Evolutionary conservation across 2,888 invertebrate genomes (phyloP), one percentile per base, ranked within the genome.

Genomic region (Plebejus anna): DNA sequence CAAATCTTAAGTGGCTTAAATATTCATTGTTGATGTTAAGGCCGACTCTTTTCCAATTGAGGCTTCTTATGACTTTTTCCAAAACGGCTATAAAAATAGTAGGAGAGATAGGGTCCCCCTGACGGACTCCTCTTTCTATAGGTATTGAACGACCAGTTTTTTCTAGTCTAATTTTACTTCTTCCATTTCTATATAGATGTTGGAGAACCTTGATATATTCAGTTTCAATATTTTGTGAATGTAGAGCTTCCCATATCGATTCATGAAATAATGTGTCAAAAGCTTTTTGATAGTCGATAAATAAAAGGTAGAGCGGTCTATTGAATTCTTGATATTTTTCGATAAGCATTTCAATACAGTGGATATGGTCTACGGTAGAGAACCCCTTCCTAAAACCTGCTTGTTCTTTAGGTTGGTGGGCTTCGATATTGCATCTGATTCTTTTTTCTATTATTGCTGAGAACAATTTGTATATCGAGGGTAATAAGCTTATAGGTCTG

Each of bases 291-390:
- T 57, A 57, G 5, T 57, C 16, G n/a, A 57, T 57, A n/a, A 76
- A 76, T 59, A 51, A 38, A 32, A 76, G 16, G 22, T 76, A 71
- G 70, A 76, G 76, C 38, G 76, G 76, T 57, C 51, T 71, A 38
- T 42, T 71, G 84, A 76, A 71, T 11, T 76, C 76, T 57, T 57
- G 38, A 72, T 77, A 72, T 47, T 77, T 77, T 4, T 75, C 75
- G 7, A 75, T 71, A 6, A 77, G n/a, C 51, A 75, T 16, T 61
- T 77, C 75, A 13, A 77, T 32, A 16, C 71, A 38, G 28, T 77
- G 75, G 16, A 75, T 47, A 47, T 47, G 47, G 36, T 38, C 9
- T 47, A 47, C 47, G 9, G 47, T 47, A 47, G 36, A 38, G 36
- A 38, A 4, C 36, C 4, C 36, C 36, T 38, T 38, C 36, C 36